Evolutionary conservation across 2,113 vertebrate genomes (phyloP).

Genomic region (Ptyas mucosa): DNA sequence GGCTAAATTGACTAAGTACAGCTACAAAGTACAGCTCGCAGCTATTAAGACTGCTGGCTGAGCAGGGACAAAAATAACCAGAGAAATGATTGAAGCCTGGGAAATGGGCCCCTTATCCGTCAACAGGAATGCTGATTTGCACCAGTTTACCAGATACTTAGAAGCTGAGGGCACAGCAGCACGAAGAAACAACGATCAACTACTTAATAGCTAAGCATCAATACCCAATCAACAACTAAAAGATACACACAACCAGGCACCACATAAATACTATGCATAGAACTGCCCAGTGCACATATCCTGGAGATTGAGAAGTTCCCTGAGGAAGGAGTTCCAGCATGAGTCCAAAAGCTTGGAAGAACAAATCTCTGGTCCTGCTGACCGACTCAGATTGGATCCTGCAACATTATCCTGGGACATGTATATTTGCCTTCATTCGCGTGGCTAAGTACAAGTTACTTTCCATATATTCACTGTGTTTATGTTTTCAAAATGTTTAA

Average conservation of each 20-base stretch:
- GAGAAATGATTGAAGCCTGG: background rate
- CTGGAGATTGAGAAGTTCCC: background rate
- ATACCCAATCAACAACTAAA: background rate
- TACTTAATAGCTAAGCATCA: background rate
- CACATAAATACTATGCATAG: background rate
- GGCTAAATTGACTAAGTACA: background rate
- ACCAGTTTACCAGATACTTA: background rate
- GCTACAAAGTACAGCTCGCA: background rate
- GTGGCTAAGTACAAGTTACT: background rate
- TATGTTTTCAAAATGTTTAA: background rate
- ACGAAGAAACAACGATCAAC: background rate
- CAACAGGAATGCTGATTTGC: no score
- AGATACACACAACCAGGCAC: background rate
- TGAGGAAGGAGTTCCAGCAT: background rate
- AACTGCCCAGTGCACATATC: background rate
- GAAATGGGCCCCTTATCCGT: no score
- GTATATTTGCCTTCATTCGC: no score
- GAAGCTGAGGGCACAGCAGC: background rate
- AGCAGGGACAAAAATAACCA: background rate
- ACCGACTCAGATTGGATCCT: no score
- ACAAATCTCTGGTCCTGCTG: no score
- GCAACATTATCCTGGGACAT: no score
- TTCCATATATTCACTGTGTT: background rate
- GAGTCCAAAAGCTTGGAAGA: background rate
- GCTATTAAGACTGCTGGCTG: background rate